These are phyloP conservation scores for Drosophila quadrilineata DNA, from an alignment of 1,140 invertebrate species.

Conservation along the genomic window DNA sequence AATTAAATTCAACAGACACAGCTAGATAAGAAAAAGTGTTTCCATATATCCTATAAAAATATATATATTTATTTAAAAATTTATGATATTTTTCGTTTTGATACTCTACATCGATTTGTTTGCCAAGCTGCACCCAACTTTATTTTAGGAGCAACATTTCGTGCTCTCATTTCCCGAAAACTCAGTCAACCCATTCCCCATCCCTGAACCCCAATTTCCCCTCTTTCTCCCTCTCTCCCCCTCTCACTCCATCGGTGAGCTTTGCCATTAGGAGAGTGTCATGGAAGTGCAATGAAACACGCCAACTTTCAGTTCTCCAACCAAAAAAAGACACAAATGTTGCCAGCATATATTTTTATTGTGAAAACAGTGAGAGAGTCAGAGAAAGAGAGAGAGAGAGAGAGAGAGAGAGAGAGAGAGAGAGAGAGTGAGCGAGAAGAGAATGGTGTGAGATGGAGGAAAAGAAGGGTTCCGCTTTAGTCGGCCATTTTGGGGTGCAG, in stretches of 20 bases:
- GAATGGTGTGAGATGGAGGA: too few species aligned
- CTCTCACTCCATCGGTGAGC: background rate
- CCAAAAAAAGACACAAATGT: conserved; percentile 45
- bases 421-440: too few species aligned
- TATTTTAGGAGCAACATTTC: too few species aligned
- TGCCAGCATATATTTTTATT: conserved; percentile 38
- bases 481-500: conserved; percentile 30
- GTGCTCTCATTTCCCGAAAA: too few species aligned
- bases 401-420: too few species aligned
- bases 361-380: too few species aligned
- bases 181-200: background rate
- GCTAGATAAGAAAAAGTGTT: too few species aligned
- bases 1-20: too few species aligned
- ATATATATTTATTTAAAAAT: background rate
- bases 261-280: too few species aligned
- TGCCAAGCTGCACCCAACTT: conserved; percentile 23
- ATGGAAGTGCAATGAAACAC: conserved; percentile 43
- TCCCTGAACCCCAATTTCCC: background rate
- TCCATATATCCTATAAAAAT: too few species aligned
- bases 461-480: background rate
- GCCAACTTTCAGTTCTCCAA: conserved; percentile 32
- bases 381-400: too few species aligned
- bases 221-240: background rate
- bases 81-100: background rate
- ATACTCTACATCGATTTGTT: too few species aligned